Base-by-base conservation (phyloP, 2,797 vertebrate genomes). In the Diplodus puntazzo region DNA sequence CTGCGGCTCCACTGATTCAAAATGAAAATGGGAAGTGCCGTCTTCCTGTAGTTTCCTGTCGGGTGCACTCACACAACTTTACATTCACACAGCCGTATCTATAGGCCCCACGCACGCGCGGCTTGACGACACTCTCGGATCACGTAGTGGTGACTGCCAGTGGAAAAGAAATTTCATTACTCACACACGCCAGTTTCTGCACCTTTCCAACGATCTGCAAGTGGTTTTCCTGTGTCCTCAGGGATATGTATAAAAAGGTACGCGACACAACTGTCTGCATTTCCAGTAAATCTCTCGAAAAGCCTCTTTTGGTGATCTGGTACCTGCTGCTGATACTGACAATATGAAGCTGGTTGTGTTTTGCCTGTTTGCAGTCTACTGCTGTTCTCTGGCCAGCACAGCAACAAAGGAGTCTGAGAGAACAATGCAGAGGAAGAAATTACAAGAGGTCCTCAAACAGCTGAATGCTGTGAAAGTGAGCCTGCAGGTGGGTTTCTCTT, bases 101-200 rank as follows among this genome's bases (percentile, higher is more conserved):
- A 83, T 75, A 69, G 85, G 87, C 82, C 88, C 77, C 91, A 86
- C 86, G 85, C 87, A 88, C 84, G 77, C 86, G 79, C 87, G 18
- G 64, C 83, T 71, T 89, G 83, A 92, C 90, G 87, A 25, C 83
- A 91, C 77, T 83, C 69, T 87, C 87, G 77, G 63, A 89, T 90
- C 91, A 94, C 92, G 93, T 94, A 90, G 91, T 93, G 93, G 93
- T 90, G 85, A 85, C 81, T 94, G 96, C 96, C 96, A 97, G 92
- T 97, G 98, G 98, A 99, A 99, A 99, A 98, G 97, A 98, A 98
- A 97, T 95, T 87, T 92, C 86, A 96, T 98, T 97, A 98, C 95
- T 98, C 97, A 97, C 94, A 95, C 93, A 94, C 81, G 94, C 93
- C 94, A 96, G 95, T 97, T 95, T 97, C 94, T 95, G 75, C 77